Base-by-base conservation (phyloP, 2,888 invertebrate genomes). In the Dynastes grantii region DNA sequence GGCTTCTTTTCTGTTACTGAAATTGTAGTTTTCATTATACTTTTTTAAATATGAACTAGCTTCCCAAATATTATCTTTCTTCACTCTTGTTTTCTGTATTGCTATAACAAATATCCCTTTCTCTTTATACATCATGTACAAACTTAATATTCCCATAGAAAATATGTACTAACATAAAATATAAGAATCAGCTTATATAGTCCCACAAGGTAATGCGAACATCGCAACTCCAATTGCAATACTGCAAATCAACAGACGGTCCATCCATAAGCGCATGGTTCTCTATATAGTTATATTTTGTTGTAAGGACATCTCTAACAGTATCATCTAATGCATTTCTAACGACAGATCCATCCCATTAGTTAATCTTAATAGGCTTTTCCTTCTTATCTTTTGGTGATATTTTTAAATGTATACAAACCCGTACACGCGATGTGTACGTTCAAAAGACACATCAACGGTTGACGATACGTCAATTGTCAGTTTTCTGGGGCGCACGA, bases 241-340 rank as follows among this genome's bases (percentile, higher is more conserved):
- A 2, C 96, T 95, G 88, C 98, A 98, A 76, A 99, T 94, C 53
- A 94, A 90, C 68, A 99, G 90, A 67, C 99, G 92, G 0, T 22
- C 97, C 96, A 90, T 99, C 98, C 89, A 98, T 95, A 70, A 99
- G 90, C 9, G 93, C 91, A 90, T 97, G 97, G 87, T 95, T 95
- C 89, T 99, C 99, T 81, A 92, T 92, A 87, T 97, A 96, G 85
- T 95, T 95, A 83, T 95, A 93, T 83, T 96, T 96, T 83, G 95
- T 95, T 77, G 95, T 94, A 75, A 99, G 90, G 29, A 97, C 97
- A 91, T 97, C 97, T 90, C 97, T 97, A 6, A 98, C 96, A 32
- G 97, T 96, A 93, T 99, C 99, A 90, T 99, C 99, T 80, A 99
- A 90, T 0, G 98, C 96, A 91, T 99, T 99, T 90, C 99, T 99